Base-by-base conservation (phyloP, 2,797 vertebrate genomes). In the Rhinogobio ventralis region DNA sequence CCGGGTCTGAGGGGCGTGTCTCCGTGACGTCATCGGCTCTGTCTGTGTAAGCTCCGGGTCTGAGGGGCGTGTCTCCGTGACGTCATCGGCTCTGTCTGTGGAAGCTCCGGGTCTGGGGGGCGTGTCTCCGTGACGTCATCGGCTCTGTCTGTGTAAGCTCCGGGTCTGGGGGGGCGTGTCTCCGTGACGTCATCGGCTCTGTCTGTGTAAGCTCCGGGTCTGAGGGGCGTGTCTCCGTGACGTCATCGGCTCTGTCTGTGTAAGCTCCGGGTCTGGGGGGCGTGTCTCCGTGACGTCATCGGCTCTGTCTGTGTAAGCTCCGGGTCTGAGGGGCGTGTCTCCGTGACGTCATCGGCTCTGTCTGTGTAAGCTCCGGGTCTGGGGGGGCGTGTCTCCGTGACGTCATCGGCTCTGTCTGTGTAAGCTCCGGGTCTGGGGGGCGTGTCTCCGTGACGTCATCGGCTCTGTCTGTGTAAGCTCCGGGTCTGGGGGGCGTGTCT, bases 331-430 rank as follows among this genome's bases (percentile, higher is more conserved):
- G 57, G 57, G 57, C 57, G 57, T 62, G 57, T 62, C 57, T n/a
- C 1, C 5, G 4, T 11, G 33, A 68, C 0, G 28, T 23, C 66
- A 23, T 0, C 15, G 17, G 2, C 14, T 36, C 57, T 0, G 1
- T 8, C 39, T 39, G 39, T 39, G 9, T 39, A 39, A 39, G n/a
- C n/a, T n/a, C n/a, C n/a, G 39, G 39, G 39, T 39, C 39, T 39
- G n/a, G 39, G 9, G 39, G 39, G 39, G 39, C 39, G 39, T 39
- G 39, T 39, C 39, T 8, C 8, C 39, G 7, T 39, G 39, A 39
- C 2, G 39, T 39, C 39, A 39, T 1, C 39, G 7, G 39, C 39
- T 9, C 60, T 28, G n/a, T 25, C 57, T 25, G 4, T 77, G 69
- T 83, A 77, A 77, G 62, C 7, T 39, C 36, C 1, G 36, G 39